These are phyloP conservation scores for Papilio machaon DNA, from an alignment of 1,140 invertebrate species.

Conservation along the genomic window DNA sequence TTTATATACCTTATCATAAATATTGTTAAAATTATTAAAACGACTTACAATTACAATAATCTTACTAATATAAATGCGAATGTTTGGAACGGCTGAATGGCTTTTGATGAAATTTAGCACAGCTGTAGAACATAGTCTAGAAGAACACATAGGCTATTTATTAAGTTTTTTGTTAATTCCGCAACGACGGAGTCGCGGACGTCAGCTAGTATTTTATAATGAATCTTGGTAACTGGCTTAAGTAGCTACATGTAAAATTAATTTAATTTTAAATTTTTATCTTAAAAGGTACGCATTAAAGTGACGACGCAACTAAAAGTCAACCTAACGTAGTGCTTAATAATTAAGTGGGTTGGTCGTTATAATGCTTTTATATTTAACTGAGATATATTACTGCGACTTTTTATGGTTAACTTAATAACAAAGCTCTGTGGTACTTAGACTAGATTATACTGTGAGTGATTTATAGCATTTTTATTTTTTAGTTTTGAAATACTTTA, in stretches of 20 bases:
- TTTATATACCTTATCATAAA: no score
- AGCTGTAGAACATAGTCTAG: no score
- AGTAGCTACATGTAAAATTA: not conserved
- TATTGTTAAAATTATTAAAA: no score
- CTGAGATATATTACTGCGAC: conserved; percentile 31
- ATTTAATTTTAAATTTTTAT: not conserved
- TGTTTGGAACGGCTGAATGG: no score
- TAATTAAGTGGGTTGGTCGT: conserved; percentile 13
- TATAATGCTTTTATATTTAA: conserved; percentile 34
- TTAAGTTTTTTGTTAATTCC: no score
- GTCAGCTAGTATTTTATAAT: no score
- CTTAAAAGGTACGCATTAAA: not conserved
- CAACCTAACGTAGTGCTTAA: conserved; percentile 11
- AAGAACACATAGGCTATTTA: no score
- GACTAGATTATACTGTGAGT: not conserved
- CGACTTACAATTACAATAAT: no score
- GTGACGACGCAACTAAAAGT: not conserved
- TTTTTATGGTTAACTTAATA: conserved; percentile 33
- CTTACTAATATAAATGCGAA: no score
- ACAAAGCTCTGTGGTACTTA: not conserved
- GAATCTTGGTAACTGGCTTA: not conserved
- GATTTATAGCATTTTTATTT: not conserved
- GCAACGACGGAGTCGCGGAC: no score
- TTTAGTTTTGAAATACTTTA: not conserved
- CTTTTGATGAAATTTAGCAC: no score